These are phyloP conservation scores for Nematolebias whitei DNA, from an alignment of 2,113 vertebrate species.

Conservation along the genomic window DNA sequence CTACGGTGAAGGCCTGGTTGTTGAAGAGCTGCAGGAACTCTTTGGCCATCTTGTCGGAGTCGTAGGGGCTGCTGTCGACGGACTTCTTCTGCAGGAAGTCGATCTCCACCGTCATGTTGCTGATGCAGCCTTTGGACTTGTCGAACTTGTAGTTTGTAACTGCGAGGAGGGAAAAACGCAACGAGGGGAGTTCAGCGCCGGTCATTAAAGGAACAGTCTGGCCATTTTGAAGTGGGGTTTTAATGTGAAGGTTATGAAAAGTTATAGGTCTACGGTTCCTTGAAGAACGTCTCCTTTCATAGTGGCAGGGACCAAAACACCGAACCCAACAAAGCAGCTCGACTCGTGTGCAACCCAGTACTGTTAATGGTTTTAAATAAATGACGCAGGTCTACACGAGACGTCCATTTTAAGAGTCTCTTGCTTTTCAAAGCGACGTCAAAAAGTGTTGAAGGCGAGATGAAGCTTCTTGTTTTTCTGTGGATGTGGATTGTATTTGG, in stretches of 20 bases:
- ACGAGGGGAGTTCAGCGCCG: neutral
- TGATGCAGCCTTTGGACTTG: constrained; percentile 90
- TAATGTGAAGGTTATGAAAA: too few relatives aligned
- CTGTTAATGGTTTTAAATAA: too few relatives aligned
- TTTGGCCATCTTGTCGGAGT: constrained; percentile 92
- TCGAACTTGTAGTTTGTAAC: constrained; percentile 90
- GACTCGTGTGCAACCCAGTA: too few relatives aligned
- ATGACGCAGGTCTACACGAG: too few relatives aligned
- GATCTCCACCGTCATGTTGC: constrained; percentile 90
- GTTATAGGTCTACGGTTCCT: too few relatives aligned
- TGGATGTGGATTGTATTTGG: constrained; percentile 22
- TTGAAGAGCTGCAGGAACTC: constrained; percentile 94
- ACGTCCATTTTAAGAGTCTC: too few relatives aligned
- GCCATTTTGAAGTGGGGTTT: too few relatives aligned
- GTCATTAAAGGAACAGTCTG: neutral
- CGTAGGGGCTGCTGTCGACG: constrained; percentile 90
- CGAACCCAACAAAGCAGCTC: too few relatives aligned
- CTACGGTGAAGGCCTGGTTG: constrained; percentile 88
- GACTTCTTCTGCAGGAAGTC: constrained; percentile 98
- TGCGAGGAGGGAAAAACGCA: constrained; percentile 41
- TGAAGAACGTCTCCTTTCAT: too few relatives aligned
- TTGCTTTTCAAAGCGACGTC: too few relatives aligned
- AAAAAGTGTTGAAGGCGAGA: constrained; percentile 10
- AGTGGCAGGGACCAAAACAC: too few relatives aligned
- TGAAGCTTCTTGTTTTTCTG: constrained; percentile 10